Base-by-base conservation (phyloP, 2,888 invertebrate genomes). In the Brachyopa scutellaris region DNA sequence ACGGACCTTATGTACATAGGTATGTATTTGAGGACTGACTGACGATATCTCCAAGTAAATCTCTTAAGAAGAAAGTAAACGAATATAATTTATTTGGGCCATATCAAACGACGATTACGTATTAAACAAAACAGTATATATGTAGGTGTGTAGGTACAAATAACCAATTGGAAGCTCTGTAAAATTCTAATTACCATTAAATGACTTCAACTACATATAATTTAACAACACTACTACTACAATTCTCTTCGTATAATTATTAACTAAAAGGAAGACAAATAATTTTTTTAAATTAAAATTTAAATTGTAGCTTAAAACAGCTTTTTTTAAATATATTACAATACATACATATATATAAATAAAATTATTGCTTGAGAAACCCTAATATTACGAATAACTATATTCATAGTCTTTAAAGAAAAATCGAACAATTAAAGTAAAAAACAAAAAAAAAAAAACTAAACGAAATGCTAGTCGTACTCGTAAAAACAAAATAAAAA, bases 391-490 rank as follows among this genome's bases (percentile, higher is more conserved):
- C 74, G 62, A 69, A 82, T 76, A 31, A 38, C 21, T 15, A 45
- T 8, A 33, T 49, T 38, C 8, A 59, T 23, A 15, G 42, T 26
- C n/a, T 13, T 23, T 26, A 49, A 49, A 26, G 17, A 67, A 36
- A 78, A 64, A 64, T 26, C 47, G 57, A 66, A 73, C 64, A 64
- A 64, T 55, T 57, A 23, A 45, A 45, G 33, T 9, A 38, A 76
- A 38, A 42, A 82, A 79, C 31, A 64, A 59, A 64, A 53, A 61
- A 15, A 38, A 38, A 47, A 66, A 45, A 49, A 33, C 26, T 72
- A 72, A 70, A 77, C 64, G 70, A 82, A 82, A 82, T 77, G 77
- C 82, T 82, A 82, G 82, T 82, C 82, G 82, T 82, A 82, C 82
- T 82, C 82, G 70, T 82, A 76, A 76, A 64, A 26, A 26, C 26